phyloP scores from a whole-genome alignment of 2,888 invertebrate species.

The Cataglyphis rosenhaueri region DNA sequence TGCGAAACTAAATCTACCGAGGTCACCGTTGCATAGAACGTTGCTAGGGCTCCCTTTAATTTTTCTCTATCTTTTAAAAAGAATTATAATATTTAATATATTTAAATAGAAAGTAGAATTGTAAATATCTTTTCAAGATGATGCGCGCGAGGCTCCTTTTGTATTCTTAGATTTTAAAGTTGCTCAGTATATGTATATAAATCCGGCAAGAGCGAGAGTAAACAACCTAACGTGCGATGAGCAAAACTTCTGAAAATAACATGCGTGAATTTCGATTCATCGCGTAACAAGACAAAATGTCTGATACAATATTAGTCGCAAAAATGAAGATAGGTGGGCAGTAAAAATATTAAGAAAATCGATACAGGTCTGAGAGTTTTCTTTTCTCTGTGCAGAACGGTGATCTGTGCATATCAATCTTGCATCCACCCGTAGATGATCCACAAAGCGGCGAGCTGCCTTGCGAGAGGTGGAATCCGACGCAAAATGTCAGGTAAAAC shows the following conservation, averaged over 20 bases:
- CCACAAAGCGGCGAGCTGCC: slow-evolving; percentile 99
- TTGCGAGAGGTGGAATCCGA: slow-evolving; percentile 99
- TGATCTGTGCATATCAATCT: slow-evolving; percentile 99
- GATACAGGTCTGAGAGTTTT: background rate
- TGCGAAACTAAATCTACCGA: slow-evolving; percentile 48
- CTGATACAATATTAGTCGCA: background rate
- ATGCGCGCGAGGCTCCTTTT: background rate
- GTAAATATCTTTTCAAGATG: background rate
- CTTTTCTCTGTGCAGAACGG: slow-evolving; percentile 91
- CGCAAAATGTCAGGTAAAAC: slow-evolving; percentile 95
- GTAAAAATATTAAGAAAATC: background rate
- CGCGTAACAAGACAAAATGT: slow-evolving; percentile 5
- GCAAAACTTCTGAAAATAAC: slow-evolving; percentile 19
- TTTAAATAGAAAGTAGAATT: background rate
- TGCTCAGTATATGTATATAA: background rate
- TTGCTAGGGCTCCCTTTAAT: background rate
- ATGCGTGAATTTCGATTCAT: background rate
- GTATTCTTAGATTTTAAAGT: background rate
- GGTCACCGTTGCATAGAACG: background rate
- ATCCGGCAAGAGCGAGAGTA: background rate
- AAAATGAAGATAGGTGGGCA: background rate
- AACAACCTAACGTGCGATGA: background rate
- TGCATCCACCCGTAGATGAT: slow-evolving; percentile 99
- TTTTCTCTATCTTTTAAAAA: background rate
- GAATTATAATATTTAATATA: background rate